phyloP scores from a whole-genome alignment of 2,797 vertebrate species.

The Pseudochaenichthys georgianus region DNA sequence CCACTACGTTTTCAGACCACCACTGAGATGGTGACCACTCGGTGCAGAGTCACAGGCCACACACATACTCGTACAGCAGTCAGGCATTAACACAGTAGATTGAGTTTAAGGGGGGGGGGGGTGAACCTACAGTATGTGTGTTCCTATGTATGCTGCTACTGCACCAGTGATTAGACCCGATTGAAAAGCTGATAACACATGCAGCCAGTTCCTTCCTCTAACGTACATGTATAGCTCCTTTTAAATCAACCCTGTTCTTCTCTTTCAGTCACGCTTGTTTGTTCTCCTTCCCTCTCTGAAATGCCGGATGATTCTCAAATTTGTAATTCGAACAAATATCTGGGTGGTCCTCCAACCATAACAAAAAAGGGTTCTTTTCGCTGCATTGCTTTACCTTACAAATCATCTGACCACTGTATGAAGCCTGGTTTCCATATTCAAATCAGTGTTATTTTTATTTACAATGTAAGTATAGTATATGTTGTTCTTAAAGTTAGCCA shows the following conservation, averaged over 20 bases:
- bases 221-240: slow-evolving; percentile 19
- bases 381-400: too few species aligned
- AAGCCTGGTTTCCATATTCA: too few species aligned
- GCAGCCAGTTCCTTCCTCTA: slow-evolving; percentile 63
- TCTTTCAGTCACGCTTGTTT: slow-evolving; percentile 1
- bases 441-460: too few species aligned
- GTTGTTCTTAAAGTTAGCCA: too few species aligned
- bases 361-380: too few species aligned
- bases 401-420: too few species aligned
- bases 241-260: slow-evolving; percentile 1
- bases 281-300: slow-evolving; percentile 16
- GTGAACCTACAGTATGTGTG: slow-evolving; percentile 19
- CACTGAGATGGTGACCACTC: slow-evolving; percentile 67
- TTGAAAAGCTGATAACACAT: slow-evolving; percentile 62
- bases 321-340: too few species aligned
- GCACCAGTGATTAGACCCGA: slow-evolving; percentile 49
- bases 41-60: slow-evolving; percentile 65
- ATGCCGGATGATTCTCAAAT: too few species aligned
- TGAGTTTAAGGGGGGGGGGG: slow-evolving; percentile 41
- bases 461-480: too few species aligned
- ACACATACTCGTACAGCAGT: slow-evolving; percentile 47
- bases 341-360: too few species aligned
- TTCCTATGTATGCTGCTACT: slow-evolving; percentile 45
- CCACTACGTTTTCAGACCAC: slow-evolving; percentile 61
- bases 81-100: slow-evolving; percentile 59